A percentile compares a stretch with the other conserved stretches of the same genome.
These are phyloP conservation scores for Drosophila tristis DNA, from an alignment of 1,140 invertebrate species.

Conservation along the genomic window DNA sequence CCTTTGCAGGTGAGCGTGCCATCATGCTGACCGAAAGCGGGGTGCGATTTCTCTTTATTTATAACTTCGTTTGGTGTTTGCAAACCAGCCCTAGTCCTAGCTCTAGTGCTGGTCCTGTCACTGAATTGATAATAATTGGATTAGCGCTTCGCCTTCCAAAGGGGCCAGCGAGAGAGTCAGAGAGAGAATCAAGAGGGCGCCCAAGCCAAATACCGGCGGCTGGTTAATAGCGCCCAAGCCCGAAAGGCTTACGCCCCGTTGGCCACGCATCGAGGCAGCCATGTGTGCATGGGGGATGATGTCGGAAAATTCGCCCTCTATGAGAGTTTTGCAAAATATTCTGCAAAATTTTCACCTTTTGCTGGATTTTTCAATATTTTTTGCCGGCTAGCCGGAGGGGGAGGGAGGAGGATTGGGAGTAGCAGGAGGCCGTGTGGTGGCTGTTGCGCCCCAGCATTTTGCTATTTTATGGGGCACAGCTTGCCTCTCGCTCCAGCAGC, in stretches of 20 bases:
- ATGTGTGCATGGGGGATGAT: slow-evolving; percentile 32
- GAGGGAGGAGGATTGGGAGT: background rate
- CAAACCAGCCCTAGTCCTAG: slow-evolving; percentile 4
- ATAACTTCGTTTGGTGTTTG: slow-evolving; percentile 49
- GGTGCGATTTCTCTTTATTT: slow-evolving; percentile 55
- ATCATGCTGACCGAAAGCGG: slow-evolving; percentile 7
- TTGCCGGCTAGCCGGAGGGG: slow-evolving; percentile 6
- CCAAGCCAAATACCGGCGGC: slow-evolving; percentile 7
- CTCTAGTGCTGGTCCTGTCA: slow-evolving; percentile 55
- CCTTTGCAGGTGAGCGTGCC: slow-evolving; percentile 61
- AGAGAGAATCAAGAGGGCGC: background rate
- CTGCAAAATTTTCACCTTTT: slow-evolving; percentile 67
- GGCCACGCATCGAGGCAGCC: slow-evolving; percentile 64
- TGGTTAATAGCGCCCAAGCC: slow-evolving; percentile 70
- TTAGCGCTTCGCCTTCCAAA: slow-evolving; percentile 68
- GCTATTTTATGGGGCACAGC: slow-evolving; percentile 70
- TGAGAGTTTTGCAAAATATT: slow-evolving; percentile 51
- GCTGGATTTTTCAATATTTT: slow-evolving; percentile 65
- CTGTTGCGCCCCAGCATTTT: slow-evolving; percentile 70
- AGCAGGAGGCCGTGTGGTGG: slow-evolving; percentile 5
- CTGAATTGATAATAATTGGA: slow-evolving; percentile 84
- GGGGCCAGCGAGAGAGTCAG: background rate
- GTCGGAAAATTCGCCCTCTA: too few species aligned
- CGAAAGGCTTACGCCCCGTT: slow-evolving; percentile 72
- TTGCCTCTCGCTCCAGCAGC: too few species aligned